A percentile compares a stretch with the other conserved stretches of the same genome.
phyloP scores from a whole-genome alignment of 2,888 invertebrate genomes.

The Corythucha ciliata region DNA sequence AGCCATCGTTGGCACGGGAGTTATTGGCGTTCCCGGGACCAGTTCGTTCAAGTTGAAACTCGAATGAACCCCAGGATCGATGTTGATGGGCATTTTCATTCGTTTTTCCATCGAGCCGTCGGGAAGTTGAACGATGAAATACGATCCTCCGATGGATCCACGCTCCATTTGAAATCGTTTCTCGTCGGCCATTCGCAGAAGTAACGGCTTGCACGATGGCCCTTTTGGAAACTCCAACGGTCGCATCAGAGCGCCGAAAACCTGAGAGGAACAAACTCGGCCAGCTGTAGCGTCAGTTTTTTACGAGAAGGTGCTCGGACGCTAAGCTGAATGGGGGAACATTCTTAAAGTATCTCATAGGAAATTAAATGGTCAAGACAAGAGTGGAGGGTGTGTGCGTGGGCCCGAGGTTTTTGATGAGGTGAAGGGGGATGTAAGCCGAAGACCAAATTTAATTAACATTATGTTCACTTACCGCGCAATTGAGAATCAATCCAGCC shows the following conservation, averaged over 20 bases:
- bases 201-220: constrained; percentile 60
- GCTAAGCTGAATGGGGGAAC: too few species aligned
- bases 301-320: too few species aligned
- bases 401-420: too few species aligned
- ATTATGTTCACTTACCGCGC: constrained; percentile 54
- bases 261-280: too few species aligned
- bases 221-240: constrained; percentile 67
- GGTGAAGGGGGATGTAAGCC: too few species aligned
- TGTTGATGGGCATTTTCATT: constrained; percentile 80
- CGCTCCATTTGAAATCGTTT: constrained; percentile 82
- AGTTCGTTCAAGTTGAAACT: constrained; percentile 79
- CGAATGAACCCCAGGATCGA: constrained; percentile 88
- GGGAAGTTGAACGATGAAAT: constrained; percentile 76
- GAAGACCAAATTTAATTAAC: background rate
- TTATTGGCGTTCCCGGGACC: constrained; percentile 59
- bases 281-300: too few species aligned
- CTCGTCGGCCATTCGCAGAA: constrained; percentile 89
- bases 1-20: constrained; percentile 71
- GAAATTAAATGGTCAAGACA: too few species aligned
- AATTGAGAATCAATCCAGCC: constrained; percentile 86
- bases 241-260: constrained; percentile 73
- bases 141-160: constrained; percentile 78
- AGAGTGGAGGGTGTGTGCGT: too few species aligned
- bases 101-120: constrained; percentile 86
- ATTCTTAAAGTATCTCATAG: too few species aligned